A percentile compares a stretch with the other conserved stretches of the same genome.
phyloP scores from a whole-genome alignment of 2,113 vertebrate genomes.

The Aptenodytes forsteri region DNA sequence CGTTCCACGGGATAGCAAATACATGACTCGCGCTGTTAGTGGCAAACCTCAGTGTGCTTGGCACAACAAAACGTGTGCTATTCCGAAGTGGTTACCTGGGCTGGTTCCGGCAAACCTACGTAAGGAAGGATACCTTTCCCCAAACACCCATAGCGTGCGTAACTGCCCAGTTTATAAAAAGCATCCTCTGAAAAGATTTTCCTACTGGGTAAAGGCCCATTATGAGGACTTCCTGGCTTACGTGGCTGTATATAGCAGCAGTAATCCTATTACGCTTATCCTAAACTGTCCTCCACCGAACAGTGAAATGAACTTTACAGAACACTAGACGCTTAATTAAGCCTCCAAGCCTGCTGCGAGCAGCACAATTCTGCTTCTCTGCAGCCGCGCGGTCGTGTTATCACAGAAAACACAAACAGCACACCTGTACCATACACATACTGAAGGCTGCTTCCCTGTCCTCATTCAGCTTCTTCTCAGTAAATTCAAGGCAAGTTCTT shows the following conservation, averaged over 20 bases:
- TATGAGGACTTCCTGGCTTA: conserved; percentile 72
- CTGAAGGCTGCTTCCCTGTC: neutral
- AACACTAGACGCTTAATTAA: conserved; percentile 46
- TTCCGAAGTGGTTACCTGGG: neutral
- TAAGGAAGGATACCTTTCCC: neutral
- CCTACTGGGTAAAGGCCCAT: conserved; percentile 56
- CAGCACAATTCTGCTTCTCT: neutral
- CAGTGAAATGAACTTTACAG: conserved; percentile 60
- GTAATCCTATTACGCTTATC: conserved; percentile 73
- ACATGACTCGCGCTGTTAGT: fast-evolving
- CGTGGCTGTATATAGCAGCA: conserved; percentile 59
- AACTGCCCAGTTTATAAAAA: neutral
- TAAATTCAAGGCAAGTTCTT: neutral
- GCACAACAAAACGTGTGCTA: fast-evolving
- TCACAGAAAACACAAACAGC: neutral
- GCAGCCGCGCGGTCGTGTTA: neutral
- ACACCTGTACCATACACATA: neutral
- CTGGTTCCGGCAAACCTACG: neutral
- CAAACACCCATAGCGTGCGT: neutral
- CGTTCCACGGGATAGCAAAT: fast-evolving
- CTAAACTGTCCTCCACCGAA: conserved; percentile 64
- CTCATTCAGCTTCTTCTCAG: neutral
- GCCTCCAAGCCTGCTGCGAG: neutral
- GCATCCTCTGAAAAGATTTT: conserved; percentile 42
- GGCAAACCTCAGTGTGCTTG: neutral